Conservation (phyloP, 2,797 vertebrate species). For the Sebastes kiyomatsui region DNA sequence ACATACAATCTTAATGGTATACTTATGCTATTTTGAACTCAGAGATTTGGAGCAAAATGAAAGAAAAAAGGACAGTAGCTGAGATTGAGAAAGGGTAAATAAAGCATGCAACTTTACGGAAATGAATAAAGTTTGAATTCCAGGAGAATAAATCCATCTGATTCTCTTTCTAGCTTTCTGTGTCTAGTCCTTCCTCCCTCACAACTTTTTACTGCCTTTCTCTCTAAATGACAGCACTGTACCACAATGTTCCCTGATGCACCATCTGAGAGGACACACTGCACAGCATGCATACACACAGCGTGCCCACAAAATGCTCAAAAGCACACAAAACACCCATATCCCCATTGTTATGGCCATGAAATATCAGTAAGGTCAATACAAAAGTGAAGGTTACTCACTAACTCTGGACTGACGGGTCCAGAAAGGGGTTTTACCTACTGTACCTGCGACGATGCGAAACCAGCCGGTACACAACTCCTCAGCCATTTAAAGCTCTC, state of each 20-base stretch:
- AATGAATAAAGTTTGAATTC: neutral
- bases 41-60: neutral
- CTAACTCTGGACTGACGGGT: neutral
- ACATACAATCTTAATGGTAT: neutral
- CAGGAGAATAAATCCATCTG: neutral
- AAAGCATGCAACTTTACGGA: neutral
- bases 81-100: neutral
- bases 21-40: neutral
- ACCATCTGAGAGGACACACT: neutral
- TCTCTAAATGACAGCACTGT: neutral
- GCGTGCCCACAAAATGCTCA: neutral
- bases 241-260: neutral
- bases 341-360: neutral
- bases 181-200: neutral
- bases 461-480: slow-evolving; percentile 75
- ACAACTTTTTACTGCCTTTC: neutral
- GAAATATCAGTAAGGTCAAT: neutral
- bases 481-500: slow-evolving; percentile 71
- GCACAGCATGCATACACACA: neutral
- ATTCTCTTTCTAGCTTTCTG: neutral
- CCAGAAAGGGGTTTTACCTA: slow-evolving; percentile 25
- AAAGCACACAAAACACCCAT: neutral
- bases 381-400: neutral
- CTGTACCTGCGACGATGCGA: slow-evolving; percentile 72
- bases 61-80: neutral